Evolutionary conservation across 2,113 vertebrate species (phyloP).

Genomic region (Myrmophylax atrothorax): DNA sequence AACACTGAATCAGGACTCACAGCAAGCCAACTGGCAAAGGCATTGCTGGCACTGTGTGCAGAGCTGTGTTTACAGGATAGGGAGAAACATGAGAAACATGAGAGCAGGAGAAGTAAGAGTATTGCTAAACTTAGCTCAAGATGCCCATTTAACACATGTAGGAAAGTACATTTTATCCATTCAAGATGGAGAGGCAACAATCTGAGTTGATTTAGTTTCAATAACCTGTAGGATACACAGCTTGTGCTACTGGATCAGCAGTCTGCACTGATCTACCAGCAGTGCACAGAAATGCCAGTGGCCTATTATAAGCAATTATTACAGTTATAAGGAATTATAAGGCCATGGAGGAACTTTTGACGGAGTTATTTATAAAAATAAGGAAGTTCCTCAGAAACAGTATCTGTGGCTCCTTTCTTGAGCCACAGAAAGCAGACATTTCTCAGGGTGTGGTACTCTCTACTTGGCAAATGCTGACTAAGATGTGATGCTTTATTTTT

Average conservation of each 20-base stretch:
- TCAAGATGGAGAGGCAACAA: neutral
- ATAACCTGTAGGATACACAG: neutral
- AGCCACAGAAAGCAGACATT: neutral
- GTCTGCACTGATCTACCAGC: neutral
- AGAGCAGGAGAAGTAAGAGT: conserved; percentile 13
- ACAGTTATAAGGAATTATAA: neutral
- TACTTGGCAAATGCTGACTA: neutral
- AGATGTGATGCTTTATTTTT: neutral
- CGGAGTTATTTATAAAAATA: neutral
- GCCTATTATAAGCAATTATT: neutral
- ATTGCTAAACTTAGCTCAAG: conserved; percentile 64
- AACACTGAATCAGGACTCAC: conserved; percentile 57
- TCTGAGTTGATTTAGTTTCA: neutral
- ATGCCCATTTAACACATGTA: conserved; percentile 35
- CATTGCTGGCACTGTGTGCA: neutral
- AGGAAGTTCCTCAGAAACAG: neutral
- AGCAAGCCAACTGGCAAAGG: conserved; percentile 64
- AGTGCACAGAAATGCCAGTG: neutral
- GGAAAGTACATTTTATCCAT: conserved; percentile 44
- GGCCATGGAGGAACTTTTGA: neutral
- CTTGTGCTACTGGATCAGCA: neutral
- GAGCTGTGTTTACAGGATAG: conserved; percentile 50
- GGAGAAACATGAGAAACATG: conserved; percentile 61
- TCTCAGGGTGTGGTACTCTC: neutral
- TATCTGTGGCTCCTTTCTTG: neutral